These are phyloP conservation scores for Coregonus sp. DNA, from an alignment of 2,797 vertebrate species.

Conservation along the genomic window DNA sequence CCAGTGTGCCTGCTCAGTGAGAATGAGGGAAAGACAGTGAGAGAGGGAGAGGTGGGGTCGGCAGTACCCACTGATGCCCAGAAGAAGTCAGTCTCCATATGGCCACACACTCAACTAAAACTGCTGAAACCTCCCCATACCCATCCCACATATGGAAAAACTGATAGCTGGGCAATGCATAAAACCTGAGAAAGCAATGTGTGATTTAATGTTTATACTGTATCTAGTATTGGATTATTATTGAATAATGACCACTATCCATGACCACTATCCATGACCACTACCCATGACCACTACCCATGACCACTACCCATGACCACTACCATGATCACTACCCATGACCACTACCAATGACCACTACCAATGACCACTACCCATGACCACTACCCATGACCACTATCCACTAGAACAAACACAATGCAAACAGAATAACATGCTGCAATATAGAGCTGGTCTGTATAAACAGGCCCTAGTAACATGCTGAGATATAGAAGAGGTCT, in stretches of 20 bases:
- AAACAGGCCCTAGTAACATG: too few relatives aligned
- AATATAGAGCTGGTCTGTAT: too few relatives aligned
- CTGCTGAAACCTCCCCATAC: not conserved
- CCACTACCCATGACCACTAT: too few relatives aligned
- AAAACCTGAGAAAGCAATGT: not conserved
- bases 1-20: constrained; percentile 1
- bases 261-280: not conserved
- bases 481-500: too few relatives aligned
- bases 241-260: not conserved
- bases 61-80: constrained; percentile 35
- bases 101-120: constrained; percentile 36
- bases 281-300: not conserved
- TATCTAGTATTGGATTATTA: not conserved
- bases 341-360: not conserved
- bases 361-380: too few relatives aligned
- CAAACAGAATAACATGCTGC: too few relatives aligned
- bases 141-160: not conserved
- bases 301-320: too few relatives aligned
- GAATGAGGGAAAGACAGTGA: not conserved
- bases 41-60: constrained; percentile 24
- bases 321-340: not conserved
- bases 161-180: not conserved
- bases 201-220: constrained; percentile 4
- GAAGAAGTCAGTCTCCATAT: constrained; percentile 75
- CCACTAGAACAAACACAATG: too few relatives aligned